Conservation (phyloP, 2,888 invertebrate species). For the Conus canariensis region DNA sequence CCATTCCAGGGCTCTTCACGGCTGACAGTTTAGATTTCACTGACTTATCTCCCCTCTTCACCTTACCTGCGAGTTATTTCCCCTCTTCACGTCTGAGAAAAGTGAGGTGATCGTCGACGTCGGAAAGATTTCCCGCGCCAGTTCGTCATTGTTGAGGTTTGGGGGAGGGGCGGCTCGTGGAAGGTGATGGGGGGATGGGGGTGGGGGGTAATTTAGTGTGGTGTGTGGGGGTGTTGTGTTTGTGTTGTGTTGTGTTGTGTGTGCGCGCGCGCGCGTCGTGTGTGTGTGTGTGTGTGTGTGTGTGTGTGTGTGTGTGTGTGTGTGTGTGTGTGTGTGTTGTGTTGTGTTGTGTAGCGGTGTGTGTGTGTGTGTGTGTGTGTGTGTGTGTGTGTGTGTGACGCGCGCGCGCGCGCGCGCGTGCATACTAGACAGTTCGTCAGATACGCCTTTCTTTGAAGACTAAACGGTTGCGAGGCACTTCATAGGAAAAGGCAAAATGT, state of each 20-base stretch:
- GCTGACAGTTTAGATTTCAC: slow-evolving; percentile 17
- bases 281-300: slow-evolving; percentile 10
- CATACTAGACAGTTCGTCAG: background rate
- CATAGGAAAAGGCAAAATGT: too few species aligned
- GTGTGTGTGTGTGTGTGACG: background rate
- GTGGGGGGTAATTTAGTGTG: background rate
- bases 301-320: background rate
- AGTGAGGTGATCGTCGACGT: background rate
- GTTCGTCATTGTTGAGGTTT: background rate
- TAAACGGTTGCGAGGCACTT: too few species aligned
- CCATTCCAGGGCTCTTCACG: background rate
- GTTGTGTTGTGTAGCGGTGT: too few species aligned
- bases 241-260: background rate
- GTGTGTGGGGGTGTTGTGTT: background rate
- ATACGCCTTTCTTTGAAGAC: too few species aligned
- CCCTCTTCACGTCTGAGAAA: background rate
- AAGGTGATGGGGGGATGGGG: background rate
- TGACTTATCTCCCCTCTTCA: slow-evolving; percentile 32
- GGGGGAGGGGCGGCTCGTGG: background rate
- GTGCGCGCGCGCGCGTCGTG: too few species aligned
- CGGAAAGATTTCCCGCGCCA: background rate
- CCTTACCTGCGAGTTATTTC: slow-evolving; percentile 29
- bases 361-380: background rate
- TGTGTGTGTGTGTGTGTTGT: background rate
- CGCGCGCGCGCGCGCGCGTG: too few species aligned